Evolutionary conservation across 1,140 invertebrate genomes (phyloP), one percentile per base, ranked within the genome.

Genomic region (Aphis gossypii): DNA sequence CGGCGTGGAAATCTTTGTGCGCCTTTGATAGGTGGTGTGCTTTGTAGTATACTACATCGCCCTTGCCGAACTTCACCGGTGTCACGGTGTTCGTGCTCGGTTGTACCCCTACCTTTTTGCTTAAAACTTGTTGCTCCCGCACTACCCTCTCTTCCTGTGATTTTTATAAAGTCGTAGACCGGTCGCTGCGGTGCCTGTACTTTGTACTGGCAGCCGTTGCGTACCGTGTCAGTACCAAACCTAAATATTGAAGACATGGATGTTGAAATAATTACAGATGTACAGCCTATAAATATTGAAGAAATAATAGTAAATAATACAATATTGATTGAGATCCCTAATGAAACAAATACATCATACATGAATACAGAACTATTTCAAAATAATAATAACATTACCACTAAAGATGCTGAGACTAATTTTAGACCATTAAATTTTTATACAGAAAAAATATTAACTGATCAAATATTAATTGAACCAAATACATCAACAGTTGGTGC

Each of bases 241-340:
- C 30, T 82, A 35, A 82, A 82, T 38, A 82, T 82, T 82, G 76
- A 35, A 82, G 18, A 82, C n/a, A 82, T 82, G 35, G 76, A 82
- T 82, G 76, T 82, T 82, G 76, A 82, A 82, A 82, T 82, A 82
- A 82, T 35, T 20, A 82, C 76, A 82, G 76, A 82, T 82, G 60
- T 68, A 30, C 76, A 82, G 68, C 68, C n/a, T n/a, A 35, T 76
- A 76, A n/a, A 76, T 76, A n/a, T 76, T 76, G 8, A 76, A n/a
- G 30, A 76, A 76, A 76, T 11, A n/a, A 76, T 76, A 76, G 9
- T 76, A 76, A 76, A 76, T 76, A 76, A 76, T 76, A n/a, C 25
- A 76, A 35, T 76, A 76, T 30, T 76, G n/a, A 76, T 76, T 76
- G n/a, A 76, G 25, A 76, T 76, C n/a, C 11, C n/a, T n/a, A 7